A percentile compares a stretch with the other conserved stretches of the same genome.
phyloP scores from a whole-genome alignment of 2,888 invertebrate species.

The Ommatoiulus sabulosus region DNA sequence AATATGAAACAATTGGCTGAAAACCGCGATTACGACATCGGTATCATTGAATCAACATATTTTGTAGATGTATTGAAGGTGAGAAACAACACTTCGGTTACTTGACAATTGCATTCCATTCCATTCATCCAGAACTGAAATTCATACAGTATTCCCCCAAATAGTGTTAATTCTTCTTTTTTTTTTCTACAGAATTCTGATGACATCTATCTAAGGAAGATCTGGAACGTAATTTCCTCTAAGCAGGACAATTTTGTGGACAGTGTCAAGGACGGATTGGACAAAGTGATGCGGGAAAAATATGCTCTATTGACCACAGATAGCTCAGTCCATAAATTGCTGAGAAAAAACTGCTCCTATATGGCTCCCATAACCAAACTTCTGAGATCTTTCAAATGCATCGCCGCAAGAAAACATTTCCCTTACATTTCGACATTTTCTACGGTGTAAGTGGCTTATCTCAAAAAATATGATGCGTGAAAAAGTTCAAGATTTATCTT shows the following conservation, averaged over 20 bases:
- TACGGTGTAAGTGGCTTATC: neutral
- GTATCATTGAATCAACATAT: neutral
- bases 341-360: neutral
- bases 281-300: slow-evolving; percentile 21
- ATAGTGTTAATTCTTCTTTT: neutral
- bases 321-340: neutral
- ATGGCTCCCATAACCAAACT: neutral
- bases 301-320: neutral
- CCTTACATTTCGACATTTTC: slow-evolving; percentile 25
- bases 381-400: neutral
- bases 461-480: neutral
- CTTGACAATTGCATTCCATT: neutral
- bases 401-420: slow-evolving; percentile 21
- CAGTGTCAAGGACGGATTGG: neutral
- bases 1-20: neutral
- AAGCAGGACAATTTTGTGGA: neutral
- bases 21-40: slow-evolving; percentile 1
- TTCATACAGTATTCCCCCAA: neutral
- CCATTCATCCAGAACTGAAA: neutral
- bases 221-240: neutral
- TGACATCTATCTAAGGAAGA: neutral
- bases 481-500: neutral
- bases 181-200: neutral
- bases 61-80: neutral
- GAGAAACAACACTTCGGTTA: neutral